Base-by-base conservation (phyloP, 2,888 invertebrate genomes). In the Frankliniella intonsa region DNA sequence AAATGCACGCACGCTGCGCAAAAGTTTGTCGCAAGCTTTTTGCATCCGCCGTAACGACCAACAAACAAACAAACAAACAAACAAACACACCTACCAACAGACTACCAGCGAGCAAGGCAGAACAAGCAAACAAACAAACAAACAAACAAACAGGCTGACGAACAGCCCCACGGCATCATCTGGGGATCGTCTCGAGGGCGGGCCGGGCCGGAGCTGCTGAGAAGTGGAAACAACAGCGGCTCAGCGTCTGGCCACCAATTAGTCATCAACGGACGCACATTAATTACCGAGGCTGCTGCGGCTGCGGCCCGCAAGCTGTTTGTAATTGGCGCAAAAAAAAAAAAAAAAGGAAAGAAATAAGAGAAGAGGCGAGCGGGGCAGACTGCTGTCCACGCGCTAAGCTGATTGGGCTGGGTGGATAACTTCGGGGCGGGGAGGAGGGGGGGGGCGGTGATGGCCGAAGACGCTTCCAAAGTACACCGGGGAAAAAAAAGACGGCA, bases 251-350 rank as follows among this genome's bases (percentile, higher is more conserved):
- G 69, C 22, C 25, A 76, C 69, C 69, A 76, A 76, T 76, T 76
- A 76, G 69, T 76, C 69, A 76, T 76, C 25, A 76, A 76, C 69
- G 69, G 69, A n/a, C 69, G 11, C 69, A 22, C 69, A 76, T 76
- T 76, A 76, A 76, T 76, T 76, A n/a, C 69, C 69, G 69, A n/a
- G 11, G 69, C n/a, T 22, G 69, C n/a, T 11, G 69, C 11, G 51
- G 51, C 38, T 22, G 69, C 5, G 7, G 69, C 69, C 69, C 69
- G 69, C 69, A 76, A 76, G 69, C 69, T 76, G 69, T 76, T 76
- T 76, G 69, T 76, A 76, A 76, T 76, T 76, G 69, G 69, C 69
- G 69, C 69, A 69, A 19, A 22, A 69, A 19, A 22, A 69, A 25
- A 22, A 5, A 9, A 69, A 22, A 0, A 19, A 22, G 69, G 69